Conservation (phyloP, 2,888 invertebrate species). For the Himalopsyche anomala region DNA sequence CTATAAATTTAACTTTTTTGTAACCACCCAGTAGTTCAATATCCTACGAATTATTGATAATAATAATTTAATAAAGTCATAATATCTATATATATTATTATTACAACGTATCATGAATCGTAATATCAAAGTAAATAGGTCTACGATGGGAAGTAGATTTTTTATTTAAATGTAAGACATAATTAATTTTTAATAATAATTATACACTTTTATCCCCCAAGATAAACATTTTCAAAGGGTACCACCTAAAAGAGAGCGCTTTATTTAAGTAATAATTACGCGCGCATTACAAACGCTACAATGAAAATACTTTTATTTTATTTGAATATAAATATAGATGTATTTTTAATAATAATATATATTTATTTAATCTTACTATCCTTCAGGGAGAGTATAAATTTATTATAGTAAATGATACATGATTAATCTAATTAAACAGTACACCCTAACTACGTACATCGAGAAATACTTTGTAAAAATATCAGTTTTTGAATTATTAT, state of each 20-base stretch:
- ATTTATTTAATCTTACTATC: constrained; percentile 67
- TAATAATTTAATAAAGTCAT: constrained; percentile 62
- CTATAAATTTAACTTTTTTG: constrained; percentile 77
- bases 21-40: constrained; percentile 64
- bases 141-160: constrained; percentile 39
- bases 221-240: background rate
- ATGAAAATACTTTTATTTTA: constrained; percentile 65
- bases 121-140: constrained; percentile 44
- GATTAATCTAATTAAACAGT: constrained; percentile 52
- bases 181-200: constrained; percentile 41
- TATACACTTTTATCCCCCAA: constrained; percentile 6
- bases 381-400: constrained; percentile 63
- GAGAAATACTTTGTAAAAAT: constrained; percentile 66
- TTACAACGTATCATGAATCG: constrained; percentile 51
- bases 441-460: constrained; percentile 64
- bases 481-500: constrained; percentile 67
- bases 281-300: constrained; percentile 65
- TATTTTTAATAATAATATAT: constrained; percentile 65
- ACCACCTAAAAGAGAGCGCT: constrained; percentile 52
- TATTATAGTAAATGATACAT: constrained; percentile 61
- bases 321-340: constrained; percentile 66
- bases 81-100: constrained; percentile 60
- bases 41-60: constrained; percentile 65
- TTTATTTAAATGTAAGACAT: constrained; percentile 40
- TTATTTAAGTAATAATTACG: constrained; percentile 52